Base-by-base conservation (phyloP, 2,797 vertebrate genomes). In the Chaunax sp. region DNA sequence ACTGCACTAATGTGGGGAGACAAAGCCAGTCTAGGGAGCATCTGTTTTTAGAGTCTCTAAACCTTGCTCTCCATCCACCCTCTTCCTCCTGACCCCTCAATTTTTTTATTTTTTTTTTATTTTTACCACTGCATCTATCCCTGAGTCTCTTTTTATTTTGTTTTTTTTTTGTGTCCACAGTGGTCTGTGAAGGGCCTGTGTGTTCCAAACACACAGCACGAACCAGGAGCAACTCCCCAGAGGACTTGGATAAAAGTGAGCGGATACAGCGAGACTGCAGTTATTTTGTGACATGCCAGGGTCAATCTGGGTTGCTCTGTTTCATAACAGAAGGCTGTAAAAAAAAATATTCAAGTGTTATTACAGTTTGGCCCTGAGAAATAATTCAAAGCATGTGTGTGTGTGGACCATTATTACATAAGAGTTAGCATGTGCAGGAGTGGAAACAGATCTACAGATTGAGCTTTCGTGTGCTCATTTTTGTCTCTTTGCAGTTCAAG, bases 1-100 rank as follows among this genome's bases (percentile, higher is more conserved):
- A 57, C 52, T 76, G 75, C 82, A 83, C 86, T 91, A 87, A 91
- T 89, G 85, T 87, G 77, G 75, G 70, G 78, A 86, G 88, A 91
- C 86, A 87, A 71, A 75, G 53, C 54, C 57, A 64, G 85, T 73
- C 84, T 67, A 28, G 82, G 81, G 84, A 90, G 78, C 81, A 83
- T 89, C 88, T 90, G 88, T 82, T 92, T 89, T 84, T 87, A 88
- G 77, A 88, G 72, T 22, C 72, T 65, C 47, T 67, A 61, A 81
- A 73, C 74, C 59, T 44, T 60, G 49, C 73, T 67, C 53, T 72
- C 68, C 58, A 61, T 71, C 52, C 63, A 64, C 50, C 37, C 40
- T 74, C 66, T 74, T 76, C 43, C 65, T 69, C 71, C 64, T 55
- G 64, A 72, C 63, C 75, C 33, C 26, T 62, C 52, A 52, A 38